Evolutionary conservation across 2,113 vertebrate genomes (phyloP).

Genomic region (Hippocampus zosterae): DNA sequence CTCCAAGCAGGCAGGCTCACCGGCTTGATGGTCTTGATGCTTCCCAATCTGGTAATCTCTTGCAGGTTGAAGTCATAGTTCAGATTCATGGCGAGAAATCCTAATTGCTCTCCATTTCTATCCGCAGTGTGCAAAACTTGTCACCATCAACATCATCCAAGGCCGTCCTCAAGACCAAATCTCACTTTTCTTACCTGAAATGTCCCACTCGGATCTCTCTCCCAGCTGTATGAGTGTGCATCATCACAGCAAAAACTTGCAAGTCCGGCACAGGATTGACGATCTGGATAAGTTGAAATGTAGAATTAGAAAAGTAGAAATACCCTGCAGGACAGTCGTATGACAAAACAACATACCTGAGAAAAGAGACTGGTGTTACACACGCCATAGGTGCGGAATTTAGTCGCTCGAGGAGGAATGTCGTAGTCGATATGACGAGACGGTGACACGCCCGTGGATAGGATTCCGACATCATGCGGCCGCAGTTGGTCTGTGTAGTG

Average conservation of each 20-base stretch:
- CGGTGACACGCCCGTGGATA: slow-evolving; percentile 60
- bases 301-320: neutral
- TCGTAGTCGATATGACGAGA: slow-evolving; percentile 33
- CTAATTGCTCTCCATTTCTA: slow-evolving; percentile 74
- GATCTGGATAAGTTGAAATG: slow-evolving; percentile 53
- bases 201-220: slow-evolving; percentile 69
- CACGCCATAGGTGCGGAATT: slow-evolving; percentile 71
- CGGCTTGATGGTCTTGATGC: slow-evolving; percentile 60
- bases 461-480: slow-evolving; percentile 66
- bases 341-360: slow-evolving; percentile 57
- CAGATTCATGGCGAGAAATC: slow-evolving; percentile 70
- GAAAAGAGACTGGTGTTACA: slow-evolving; percentile 73
- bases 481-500: slow-evolving; percentile 65
- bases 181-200: slow-evolving; percentile 64
- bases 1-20: slow-evolving; percentile 29
- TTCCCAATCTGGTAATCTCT: slow-evolving; percentile 61
- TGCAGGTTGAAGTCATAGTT: slow-evolving; percentile 78
- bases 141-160: neutral
- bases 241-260: slow-evolving; percentile 65
- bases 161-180: neutral
- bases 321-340: neutral
- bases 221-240: slow-evolving; percentile 79
- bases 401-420: slow-evolving; percentile 72
- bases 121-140: neutral
- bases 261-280: slow-evolving; percentile 63